Base-by-base conservation (phyloP, 2,888 invertebrate species). In the Troides oblongomaculatus region DNA sequence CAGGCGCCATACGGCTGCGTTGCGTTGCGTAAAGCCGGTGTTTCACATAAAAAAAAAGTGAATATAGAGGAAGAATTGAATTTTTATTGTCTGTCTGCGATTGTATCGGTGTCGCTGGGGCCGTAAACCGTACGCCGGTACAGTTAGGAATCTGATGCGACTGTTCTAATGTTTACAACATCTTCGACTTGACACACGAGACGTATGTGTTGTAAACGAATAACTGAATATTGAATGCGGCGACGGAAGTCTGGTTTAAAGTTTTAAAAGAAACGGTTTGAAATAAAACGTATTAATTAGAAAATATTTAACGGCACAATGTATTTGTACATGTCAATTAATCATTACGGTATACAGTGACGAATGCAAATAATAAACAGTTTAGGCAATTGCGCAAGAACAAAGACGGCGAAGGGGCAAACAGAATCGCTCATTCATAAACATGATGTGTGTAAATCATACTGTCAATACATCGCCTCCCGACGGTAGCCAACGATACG, bases 131-230 rank as follows among this genome's bases (percentile, higher is more conserved):
- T 78, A 74, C 76, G 76, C 72, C 75, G 75, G 80, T 86, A 89
- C 88, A 88, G 89, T 90, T 90, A 90, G 88, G 86, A 89, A 89
- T 89, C 86, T 84, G 79, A 84, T 79, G 80, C 78, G 78, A 69
- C 71, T 74, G 72, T 73, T 74, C 71, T 72, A 74, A 75, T 76
- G 73, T 75, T 74, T 74, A 73, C 72, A 75, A 72, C 76, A 73
- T 73, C 75, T 76, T 77, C 77, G 81, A 76, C 79, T 76, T 80
- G 72, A 74, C 75, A 79, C 81, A 30, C 83, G 81, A 43, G 21
- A 36, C 62, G 30, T 53, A 61, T 66, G 58, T 62, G 10, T 30
- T 30, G 30, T 21, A 56, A n/a, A 56, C 57, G 18, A 17, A 43
- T 30, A 62, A 58, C 56, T 56, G 56, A 56, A 56, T 56, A 56